Base-by-base conservation (phyloP, 2,113 vertebrate genomes). In the Periophthalmodon schlosseri region DNA sequence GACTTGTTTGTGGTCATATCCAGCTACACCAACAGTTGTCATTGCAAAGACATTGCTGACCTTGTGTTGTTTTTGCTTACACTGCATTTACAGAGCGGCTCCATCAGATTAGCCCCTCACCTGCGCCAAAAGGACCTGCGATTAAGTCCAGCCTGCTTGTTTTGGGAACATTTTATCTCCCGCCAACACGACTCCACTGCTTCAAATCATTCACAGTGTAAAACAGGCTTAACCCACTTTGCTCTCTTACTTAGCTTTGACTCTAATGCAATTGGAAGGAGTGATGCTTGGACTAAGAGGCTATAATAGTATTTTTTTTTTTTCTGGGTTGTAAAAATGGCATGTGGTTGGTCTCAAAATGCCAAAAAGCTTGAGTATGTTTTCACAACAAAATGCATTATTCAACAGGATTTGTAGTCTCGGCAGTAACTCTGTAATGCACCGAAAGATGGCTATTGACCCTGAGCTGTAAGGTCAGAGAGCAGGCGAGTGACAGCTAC, bases 141-240 rank as follows among this genome's bases (percentile, higher is more conserved):
- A 83, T 89, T 15, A 91, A 75, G 71, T 58, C 1, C 2, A 24
- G 44, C 44, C 66, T 24, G 79, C 83, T 86, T 86, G 78, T 79
- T 86, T 84, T 80, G 54, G 73, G 73, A 75, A 81, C 72, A 75
- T 81, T 87, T 85, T 76, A 86, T 89, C 82, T 78, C 54, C 52
- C 4, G 47, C 68, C 83, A 74, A 57, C 58, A 70, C 52, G 79
- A 49, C 70, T 57, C 71, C 54, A 57, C 61, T 7, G 47, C 36
- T 34, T 65, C 44, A 56, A 39, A 58, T 76, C 60, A 47, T 70
- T 67, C 73, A 20, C 44, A 11, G 0, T 44, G 70, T 68, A 61
- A 74, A 80, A 72, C 20, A 56, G 64, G 47, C 52, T 12, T 1
- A 50, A 71, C 4, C n/a, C 65, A 36, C 18, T 71, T 47, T 18